These are phyloP conservation scores for Mycetomoellerius zeteki DNA, from an alignment of 1,140 invertebrate species.

Conservation along the genomic window DNA sequence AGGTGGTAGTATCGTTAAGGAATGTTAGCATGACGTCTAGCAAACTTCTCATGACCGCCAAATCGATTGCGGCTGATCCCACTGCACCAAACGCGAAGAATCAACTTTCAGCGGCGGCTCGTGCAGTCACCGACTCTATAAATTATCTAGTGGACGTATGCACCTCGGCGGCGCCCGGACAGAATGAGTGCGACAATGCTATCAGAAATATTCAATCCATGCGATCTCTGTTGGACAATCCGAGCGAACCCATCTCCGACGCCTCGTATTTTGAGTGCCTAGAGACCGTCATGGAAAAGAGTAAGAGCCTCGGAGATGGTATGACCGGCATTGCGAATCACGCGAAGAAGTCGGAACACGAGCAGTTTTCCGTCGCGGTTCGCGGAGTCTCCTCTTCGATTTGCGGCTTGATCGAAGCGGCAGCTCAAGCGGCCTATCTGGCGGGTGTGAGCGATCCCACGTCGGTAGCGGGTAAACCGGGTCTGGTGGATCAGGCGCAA, in stretches of 20 bases:
- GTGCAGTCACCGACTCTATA: constrained; percentile 96
- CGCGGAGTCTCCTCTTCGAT: constrained; percentile 94
- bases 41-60: constrained; percentile 95
- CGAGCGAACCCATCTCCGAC: constrained; percentile 95
- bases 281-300: constrained; percentile 97
- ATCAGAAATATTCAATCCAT: constrained; percentile 97
- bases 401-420: constrained; percentile 97
- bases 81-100: constrained; percentile 96
- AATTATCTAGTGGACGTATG: constrained; percentile 94
- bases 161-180: constrained; percentile 92
- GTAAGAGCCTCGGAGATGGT: constrained; percentile 94
- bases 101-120: constrained; percentile 94
- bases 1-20: constrained; percentile 95
- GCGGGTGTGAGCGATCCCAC: constrained; percentile 97
- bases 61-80: constrained; percentile 95
- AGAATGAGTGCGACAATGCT: constrained; percentile 98
- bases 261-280: constrained; percentile 97
- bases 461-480: constrained; percentile 95
- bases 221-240: constrained; percentile 93
- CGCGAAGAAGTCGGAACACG: constrained; percentile 95
- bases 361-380: constrained; percentile 95
- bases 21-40: constrained; percentile 96
- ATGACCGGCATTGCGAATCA: constrained; percentile 98
- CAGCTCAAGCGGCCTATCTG: constrained; percentile 97
- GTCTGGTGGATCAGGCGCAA: constrained; percentile 96